Evolutionary conservation across 2,797 vertebrate species (phyloP).

Genomic region (Steatocranus sp.): DNA sequence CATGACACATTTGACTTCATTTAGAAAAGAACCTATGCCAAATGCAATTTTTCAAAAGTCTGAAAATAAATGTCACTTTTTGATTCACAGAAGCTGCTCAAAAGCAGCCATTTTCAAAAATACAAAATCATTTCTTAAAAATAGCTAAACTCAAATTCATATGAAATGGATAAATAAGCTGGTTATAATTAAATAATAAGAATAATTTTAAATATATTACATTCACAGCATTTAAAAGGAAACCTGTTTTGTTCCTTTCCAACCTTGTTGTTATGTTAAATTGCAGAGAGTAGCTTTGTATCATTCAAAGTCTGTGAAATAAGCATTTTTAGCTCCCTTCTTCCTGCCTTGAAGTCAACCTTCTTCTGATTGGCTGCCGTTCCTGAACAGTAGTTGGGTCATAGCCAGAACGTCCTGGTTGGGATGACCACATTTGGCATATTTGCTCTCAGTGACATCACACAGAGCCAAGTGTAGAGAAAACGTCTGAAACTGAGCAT

Average conservation of each 20-base stretch:
- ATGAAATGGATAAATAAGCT: background rate
- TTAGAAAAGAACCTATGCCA: background rate
- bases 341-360: background rate
- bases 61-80: background rate
- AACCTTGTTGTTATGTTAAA: too few species aligned
- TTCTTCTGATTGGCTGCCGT: background rate
- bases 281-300: background rate
- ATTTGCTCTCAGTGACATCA: background rate
- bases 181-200: background rate
- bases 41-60: background rate
- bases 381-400: background rate
- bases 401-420: background rate
- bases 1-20: background rate
- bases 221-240: background rate
- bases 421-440: background rate
- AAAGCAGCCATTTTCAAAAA: background rate
- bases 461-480: background rate
- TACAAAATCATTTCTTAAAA: background rate
- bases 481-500: background rate
- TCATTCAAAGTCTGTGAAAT: background rate
- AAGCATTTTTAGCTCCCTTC: background rate
- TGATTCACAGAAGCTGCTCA: background rate
- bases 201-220: background rate
- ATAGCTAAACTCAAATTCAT: accelerated
- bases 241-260: background rate